Conservation (phyloP, 2,888 invertebrate species). For the Tethea ocularis region DNA sequence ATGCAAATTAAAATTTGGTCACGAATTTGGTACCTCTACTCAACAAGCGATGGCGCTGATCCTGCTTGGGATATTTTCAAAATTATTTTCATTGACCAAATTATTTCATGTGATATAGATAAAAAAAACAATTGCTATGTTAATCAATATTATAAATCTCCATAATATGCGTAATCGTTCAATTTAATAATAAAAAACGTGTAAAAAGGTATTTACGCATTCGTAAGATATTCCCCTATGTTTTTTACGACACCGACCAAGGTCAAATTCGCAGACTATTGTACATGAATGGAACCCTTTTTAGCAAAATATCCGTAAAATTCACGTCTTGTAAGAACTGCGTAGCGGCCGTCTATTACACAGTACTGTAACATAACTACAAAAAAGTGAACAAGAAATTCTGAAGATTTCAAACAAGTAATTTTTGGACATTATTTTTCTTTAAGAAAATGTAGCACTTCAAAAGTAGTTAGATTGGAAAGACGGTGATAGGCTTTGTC, state of each 20-base stretch:
- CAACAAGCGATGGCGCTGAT: constrained; percentile 50
- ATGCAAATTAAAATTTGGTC: no score
- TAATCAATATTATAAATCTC: no score
- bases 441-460: no score
- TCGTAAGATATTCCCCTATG: not conserved
- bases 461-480: no score
- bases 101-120: not conserved
- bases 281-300: constrained; percentile 9
- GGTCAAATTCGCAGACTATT: constrained; percentile 6
- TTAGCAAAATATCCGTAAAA: not conserved
- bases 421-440: no score
- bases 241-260: constrained; percentile 3
- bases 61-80: constrained; percentile 5
- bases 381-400: no score
- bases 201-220: not conserved
- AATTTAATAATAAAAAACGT: not conserved
- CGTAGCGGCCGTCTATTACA: constrained; percentile 1
- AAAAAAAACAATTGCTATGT: no score
- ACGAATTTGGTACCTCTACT: constrained; percentile 37
- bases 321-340: not conserved
- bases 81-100: not conserved
- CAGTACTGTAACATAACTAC: not conserved
- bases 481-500: no score
- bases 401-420: no score
- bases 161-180: not conserved